Conservation (phyloP, 1,140 invertebrate genomes). For the Arctopsyche grandis region DNA sequence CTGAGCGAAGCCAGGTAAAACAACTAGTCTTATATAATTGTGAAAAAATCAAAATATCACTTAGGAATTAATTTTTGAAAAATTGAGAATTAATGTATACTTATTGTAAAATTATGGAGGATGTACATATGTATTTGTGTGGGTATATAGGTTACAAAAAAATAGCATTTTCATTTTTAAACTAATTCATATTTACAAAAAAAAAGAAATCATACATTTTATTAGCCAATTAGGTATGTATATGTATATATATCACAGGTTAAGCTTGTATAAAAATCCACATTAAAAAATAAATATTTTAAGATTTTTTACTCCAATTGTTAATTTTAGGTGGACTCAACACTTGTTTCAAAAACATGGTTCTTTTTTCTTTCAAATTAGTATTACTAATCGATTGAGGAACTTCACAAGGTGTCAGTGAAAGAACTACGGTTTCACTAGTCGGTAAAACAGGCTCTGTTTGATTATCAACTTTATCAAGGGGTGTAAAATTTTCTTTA, state of each 20-base stretch:
- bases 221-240: background rate
- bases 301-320: constrained; percentile 58
- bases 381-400: constrained; percentile 55
- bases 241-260: constrained; percentile 5
- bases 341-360: constrained; percentile 70
- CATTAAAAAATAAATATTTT: background rate
- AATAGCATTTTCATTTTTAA: no score
- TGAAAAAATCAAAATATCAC: no score
- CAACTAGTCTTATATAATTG: no score
- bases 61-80: no score
- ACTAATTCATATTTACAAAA: no score
- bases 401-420: constrained; percentile 54
- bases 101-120: no score
- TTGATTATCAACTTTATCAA: constrained; percentile 56
- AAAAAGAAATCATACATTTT: no score
- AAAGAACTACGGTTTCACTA: constrained; percentile 49
- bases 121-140: no score
- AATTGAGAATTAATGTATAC: no score
- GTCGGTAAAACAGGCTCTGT: constrained; percentile 28
- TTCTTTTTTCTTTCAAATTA: constrained; percentile 68
- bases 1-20: no score
- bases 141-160: no score
- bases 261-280: background rate
- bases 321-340: constrained; percentile 69
- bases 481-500: constrained; percentile 56